These are phyloP conservation scores for Trachymyrmex cornetzi DNA, from an alignment of 1,140 invertebrate genomes.

Conservation along the genomic window DNA sequence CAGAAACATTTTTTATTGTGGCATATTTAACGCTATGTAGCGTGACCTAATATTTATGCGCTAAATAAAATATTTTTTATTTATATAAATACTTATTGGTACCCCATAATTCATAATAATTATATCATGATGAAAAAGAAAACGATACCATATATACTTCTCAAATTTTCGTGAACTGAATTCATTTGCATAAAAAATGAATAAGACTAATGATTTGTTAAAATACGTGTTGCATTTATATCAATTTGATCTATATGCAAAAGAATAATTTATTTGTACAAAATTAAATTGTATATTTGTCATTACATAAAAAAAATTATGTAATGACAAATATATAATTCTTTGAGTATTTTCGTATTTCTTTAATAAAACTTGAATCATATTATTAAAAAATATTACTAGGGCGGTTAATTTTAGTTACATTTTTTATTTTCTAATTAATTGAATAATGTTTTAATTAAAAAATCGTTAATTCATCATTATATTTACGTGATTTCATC, in stretches of 20 bases:
- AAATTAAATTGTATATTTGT: neutral
- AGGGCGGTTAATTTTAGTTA: neutral
- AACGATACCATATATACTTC: neutral
- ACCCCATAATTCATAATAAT: neutral
- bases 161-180: neutral
- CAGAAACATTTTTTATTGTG: neutral
- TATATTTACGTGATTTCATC: neutral
- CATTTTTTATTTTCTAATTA: neutral
- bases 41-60: neutral
- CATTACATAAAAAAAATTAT: neutral
- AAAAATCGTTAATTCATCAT: neutral
- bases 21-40: neutral
- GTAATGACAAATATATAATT: no score
- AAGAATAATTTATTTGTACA: neutral
- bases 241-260: neutral
- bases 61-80: neutral
- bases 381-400: neutral
- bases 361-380: neutral
- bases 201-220: neutral
- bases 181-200: neutral
- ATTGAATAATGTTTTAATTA: slow-evolving; percentile 15
- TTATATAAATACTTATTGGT: neutral
- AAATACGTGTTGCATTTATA: neutral
- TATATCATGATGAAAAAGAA: neutral
- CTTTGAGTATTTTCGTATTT: neutral